Percentiles rank a stretch among this genome's conserved stretches.
Evolutionary conservation across 92 coral and sea anemone genomes (phyloP).

Genomic region (Actinostola sp.): DNA sequence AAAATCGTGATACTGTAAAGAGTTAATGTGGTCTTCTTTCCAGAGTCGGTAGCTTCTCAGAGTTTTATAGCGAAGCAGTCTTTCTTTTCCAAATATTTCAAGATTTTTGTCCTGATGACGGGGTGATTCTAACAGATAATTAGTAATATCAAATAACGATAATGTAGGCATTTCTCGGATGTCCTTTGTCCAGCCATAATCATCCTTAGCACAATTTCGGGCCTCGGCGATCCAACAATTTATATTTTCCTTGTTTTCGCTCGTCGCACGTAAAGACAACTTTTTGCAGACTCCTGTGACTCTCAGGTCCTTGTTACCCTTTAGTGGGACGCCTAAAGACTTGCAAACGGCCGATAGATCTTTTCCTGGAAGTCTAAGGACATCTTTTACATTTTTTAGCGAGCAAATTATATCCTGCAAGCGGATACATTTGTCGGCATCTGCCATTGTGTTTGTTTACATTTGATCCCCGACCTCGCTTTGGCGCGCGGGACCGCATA

Average conservation of each 20-base stretch:
- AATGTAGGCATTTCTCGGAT: constrained; percentile 17
- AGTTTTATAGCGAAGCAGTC: constrained; percentile 27
- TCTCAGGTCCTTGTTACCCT: constrained; percentile 20
- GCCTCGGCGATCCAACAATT: constrained; percentile 27
- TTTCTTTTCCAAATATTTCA: constrained; percentile 33
- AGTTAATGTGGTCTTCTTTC: constrained; percentile 29
- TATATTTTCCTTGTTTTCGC: constrained; percentile 29
- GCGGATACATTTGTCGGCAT: too few species aligned
- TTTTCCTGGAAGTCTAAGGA: constrained; percentile 20
- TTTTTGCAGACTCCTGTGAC: constrained; percentile 33
- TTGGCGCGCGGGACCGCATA: too few species aligned
- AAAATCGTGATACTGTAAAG: constrained; percentile 9
- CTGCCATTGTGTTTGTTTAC: too few species aligned
- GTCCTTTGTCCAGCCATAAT: constrained; percentile 37
- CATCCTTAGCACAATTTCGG: constrained; percentile 6
- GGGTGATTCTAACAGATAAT: constrained; percentile 6
- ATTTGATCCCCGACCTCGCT: too few species aligned
- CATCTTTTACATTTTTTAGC: constrained; percentile 25
- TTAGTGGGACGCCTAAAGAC: constrained; percentile 16
- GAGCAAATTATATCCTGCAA: neutral
- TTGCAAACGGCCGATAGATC: constrained; percentile 30
- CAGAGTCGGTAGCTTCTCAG: constrained; percentile 39
- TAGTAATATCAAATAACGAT: neutral
- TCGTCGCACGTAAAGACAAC: neutral
- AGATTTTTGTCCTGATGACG: constrained; percentile 26